Percentiles rank a stretch among this genome's conserved stretches.
phyloP scores from a whole-genome alignment of 2,888 invertebrate genomes.

The Vesta saturnalis region DNA sequence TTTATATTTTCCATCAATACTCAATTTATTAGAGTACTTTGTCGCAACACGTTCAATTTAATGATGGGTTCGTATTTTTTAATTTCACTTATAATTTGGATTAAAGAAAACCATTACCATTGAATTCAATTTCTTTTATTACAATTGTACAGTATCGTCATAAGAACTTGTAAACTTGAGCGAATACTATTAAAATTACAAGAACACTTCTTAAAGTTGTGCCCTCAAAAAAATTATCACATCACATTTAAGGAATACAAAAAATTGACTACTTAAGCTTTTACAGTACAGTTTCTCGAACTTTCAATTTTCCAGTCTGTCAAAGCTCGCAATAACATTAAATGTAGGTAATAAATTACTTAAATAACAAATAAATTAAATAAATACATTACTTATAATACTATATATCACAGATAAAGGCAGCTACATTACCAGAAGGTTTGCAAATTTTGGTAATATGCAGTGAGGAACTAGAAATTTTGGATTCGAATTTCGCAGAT shows the following conservation, averaged over 20 bases:
- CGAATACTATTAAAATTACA: background rate
- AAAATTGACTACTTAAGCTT: slow-evolving; percentile 5
- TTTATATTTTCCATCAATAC: too few species aligned
- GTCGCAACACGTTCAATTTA: too few species aligned
- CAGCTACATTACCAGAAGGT: slow-evolving; percentile 13
- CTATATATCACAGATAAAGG: slow-evolving; percentile 25
- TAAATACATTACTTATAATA: slow-evolving; percentile 24
- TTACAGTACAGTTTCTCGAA: slow-evolving; percentile 15
- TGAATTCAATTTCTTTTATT: background rate
- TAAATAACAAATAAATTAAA: slow-evolving; percentile 31
- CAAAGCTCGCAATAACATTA: slow-evolving; percentile 14
- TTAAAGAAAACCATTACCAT: too few species aligned
- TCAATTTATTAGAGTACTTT: too few species aligned
- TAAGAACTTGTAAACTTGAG: background rate
- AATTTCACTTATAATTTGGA: too few species aligned
- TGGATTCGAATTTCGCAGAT: background rate
- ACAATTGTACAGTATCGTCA: background rate
- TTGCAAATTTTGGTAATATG: background rate
- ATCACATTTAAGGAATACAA: slow-evolving; percentile 5
- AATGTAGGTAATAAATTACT: slow-evolving; percentile 23
- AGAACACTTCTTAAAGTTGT: background rate
- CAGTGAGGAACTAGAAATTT: slow-evolving; percentile 1
- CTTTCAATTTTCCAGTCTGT: slow-evolving; percentile 17
- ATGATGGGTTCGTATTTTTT: too few species aligned
- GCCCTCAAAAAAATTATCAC: slow-evolving; percentile 10